Conservation (phyloP, 1,140 invertebrate genomes). For the Delia radicum region DNA sequence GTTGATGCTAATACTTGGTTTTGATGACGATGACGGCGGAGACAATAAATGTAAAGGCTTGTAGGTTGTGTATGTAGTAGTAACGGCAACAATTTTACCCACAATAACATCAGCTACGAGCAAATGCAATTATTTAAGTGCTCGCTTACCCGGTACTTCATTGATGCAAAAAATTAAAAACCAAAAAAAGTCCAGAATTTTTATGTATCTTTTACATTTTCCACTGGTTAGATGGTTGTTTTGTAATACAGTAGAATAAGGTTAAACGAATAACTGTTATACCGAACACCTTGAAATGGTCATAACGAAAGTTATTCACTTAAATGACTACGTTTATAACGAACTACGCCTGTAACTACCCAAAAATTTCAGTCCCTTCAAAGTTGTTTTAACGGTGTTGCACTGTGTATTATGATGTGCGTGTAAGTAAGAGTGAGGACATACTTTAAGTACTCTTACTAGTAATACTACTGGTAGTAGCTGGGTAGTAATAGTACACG, state of each 20-base stretch:
- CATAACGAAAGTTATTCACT: too few species aligned
- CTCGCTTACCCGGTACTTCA: background rate
- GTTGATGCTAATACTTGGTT: background rate
- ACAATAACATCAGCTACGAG: constrained; percentile 21
- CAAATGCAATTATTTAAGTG: constrained; percentile 24
- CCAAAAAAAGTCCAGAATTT: background rate
- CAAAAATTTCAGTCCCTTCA: too few species aligned
- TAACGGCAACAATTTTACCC: background rate
- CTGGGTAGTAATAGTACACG: too few species aligned
- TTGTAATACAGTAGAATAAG: too few species aligned
- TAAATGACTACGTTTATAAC: too few species aligned
- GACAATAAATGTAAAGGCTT: background rate
- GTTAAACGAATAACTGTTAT: too few species aligned
- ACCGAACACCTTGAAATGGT: too few species aligned
- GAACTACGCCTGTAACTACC: too few species aligned
- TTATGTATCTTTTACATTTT: background rate
- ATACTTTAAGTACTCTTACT: background rate
- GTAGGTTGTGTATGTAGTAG: background rate
- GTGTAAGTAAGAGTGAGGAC: background rate
- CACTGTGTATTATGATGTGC: background rate
- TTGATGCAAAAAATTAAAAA: background rate
- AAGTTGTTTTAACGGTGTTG: background rate
- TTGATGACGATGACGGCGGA: background rate
- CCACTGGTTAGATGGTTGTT: too few species aligned
- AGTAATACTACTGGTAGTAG: too few species aligned